These are phyloP conservation scores for Apotomis turbidana DNA, from an alignment of 2,888 invertebrate genomes.

Conservation along the genomic window DNA sequence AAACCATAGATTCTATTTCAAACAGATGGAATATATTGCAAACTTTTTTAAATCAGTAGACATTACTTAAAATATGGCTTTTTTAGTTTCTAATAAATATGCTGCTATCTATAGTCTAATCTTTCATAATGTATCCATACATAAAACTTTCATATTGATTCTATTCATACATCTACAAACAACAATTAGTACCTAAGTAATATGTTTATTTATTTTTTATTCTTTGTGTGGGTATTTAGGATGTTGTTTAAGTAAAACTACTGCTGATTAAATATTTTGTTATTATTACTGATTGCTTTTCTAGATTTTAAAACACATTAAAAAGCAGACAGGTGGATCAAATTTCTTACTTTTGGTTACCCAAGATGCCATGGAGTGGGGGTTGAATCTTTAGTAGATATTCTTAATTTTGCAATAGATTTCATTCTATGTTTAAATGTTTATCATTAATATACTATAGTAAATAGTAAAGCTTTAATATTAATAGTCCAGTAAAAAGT, in stretches of 20 bases:
- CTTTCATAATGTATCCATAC: too few relatives aligned
- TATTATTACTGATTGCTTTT: too few relatives aligned
- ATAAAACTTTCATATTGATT: too few relatives aligned
- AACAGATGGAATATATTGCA: background rate
- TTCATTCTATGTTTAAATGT: background rate
- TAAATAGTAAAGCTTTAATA: constrained; percentile 13
- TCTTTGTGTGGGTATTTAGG: background rate
- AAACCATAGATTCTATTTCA: background rate
- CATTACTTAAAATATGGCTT: background rate
- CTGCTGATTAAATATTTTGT: too few relatives aligned
- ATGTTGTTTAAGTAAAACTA: too few relatives aligned
- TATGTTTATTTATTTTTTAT: background rate
- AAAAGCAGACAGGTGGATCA: too few relatives aligned
- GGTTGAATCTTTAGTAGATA: too few relatives aligned
- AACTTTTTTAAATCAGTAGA: background rate
- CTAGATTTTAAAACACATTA: too few relatives aligned
- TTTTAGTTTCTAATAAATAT: background rate
- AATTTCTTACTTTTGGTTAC: too few relatives aligned
- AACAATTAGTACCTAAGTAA: background rate
- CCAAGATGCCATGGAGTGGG: too few relatives aligned
- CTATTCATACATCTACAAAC: background rate
- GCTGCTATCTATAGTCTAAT: background rate
- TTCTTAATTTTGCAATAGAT: too few relatives aligned
- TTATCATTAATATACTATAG: background rate
- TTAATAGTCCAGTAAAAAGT: constrained; percentile 25